Evolutionary conservation across 1,140 invertebrate species (phyloP), one percentile per base, ranked within the genome.

Genomic region (Cotesia vestalis): DNA sequence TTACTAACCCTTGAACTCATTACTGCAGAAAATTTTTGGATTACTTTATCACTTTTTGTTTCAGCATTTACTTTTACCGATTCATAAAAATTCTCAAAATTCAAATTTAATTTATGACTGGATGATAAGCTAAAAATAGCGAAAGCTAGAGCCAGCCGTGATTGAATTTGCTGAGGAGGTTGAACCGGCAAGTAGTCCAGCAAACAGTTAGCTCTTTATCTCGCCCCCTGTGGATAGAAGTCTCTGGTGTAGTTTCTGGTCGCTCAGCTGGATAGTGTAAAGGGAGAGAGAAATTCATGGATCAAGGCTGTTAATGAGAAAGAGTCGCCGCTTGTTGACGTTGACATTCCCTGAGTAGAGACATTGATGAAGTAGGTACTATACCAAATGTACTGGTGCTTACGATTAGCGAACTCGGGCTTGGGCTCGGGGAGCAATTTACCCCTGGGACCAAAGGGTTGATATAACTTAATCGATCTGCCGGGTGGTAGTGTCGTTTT

Each of bases 231-330:
- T 60, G 70, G 66, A 57, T 34, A 40, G 6, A 66, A 66, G 62
- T 55, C 38, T 59, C 69, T 69, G 40, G 73, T 57, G 59, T 69
- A 57, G 73, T 46, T 46, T 46, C 40, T 46, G 40, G 40, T 46
- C 40, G 40, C 40, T 46, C 40, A 46, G 40, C 40, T 46, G 40
- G 40, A 46, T 46, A 46, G 40, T 46, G 40, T 46, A 5, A 46
- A 46, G 11, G 40, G 40, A 46, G 40, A 46, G 40, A 46, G 40
- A 46, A 46, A 46, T 46, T 46, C 40, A 46, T 8, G 66, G 55
- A 68, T 69, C 36, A 66, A 40, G 71, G 63, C 63, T 52, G 63
- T 66, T 78, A 79, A 80, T 79, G 77, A 78, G 80, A 78, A 78
- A 77, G 72, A 73, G 72, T 75, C 27, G 59, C 64, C 17, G 36